phyloP scores from a whole-genome alignment of 53 echinoderm and acorn worm species.

The Luidia sarsii region DNA sequence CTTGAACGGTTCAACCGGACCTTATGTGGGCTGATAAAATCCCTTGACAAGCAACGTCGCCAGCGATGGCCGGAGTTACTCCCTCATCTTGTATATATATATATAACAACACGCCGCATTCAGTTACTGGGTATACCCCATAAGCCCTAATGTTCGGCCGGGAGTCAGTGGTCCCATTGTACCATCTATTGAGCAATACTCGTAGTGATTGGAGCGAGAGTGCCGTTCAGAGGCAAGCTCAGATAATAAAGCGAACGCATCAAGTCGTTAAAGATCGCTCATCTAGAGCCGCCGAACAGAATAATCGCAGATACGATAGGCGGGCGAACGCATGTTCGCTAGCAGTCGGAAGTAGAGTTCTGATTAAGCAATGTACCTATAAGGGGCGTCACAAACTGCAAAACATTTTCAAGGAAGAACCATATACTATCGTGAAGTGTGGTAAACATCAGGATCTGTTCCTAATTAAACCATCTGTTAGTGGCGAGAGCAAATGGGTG shows the following conservation, averaged over 20 bases:
- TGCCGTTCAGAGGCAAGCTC: not conserved
- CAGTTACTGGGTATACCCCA: slow-evolving; percentile 6
- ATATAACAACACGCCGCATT: slow-evolving; percentile 42
- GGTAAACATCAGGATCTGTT: not conserved
- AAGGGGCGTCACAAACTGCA: slow-evolving; percentile 29
- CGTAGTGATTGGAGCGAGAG: slow-evolving; percentile 10
- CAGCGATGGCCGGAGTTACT: slow-evolving; percentile 45
- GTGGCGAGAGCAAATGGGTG: not conserved
- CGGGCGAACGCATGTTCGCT: not conserved
- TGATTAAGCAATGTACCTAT: slow-evolving; percentile 34
- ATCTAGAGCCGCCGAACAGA: not conserved
- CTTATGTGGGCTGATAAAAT: slow-evolving; percentile 48
- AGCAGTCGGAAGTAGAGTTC: slow-evolving; percentile 15
- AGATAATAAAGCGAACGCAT: not conserved
- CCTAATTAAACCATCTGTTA: not conserved
- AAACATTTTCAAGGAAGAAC: slow-evolving; percentile 13
- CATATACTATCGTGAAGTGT: not conserved
- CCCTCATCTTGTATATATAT: slow-evolving; percentile 15
- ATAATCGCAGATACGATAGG: slow-evolving; percentile 20
- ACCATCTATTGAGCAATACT: slow-evolving; percentile 8
- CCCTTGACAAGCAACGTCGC: slow-evolving; percentile 2
- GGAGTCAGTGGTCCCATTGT: not conserved
- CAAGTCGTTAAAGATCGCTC: not conserved
- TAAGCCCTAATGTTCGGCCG: slow-evolving; percentile 30
- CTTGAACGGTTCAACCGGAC: slow-evolving; percentile 40